Percentiles rank a stretch among this genome's conserved stretches.
Evolutionary conservation across 1,140 invertebrate genomes (phyloP).

Genomic region (Intoshia linei): DNA sequence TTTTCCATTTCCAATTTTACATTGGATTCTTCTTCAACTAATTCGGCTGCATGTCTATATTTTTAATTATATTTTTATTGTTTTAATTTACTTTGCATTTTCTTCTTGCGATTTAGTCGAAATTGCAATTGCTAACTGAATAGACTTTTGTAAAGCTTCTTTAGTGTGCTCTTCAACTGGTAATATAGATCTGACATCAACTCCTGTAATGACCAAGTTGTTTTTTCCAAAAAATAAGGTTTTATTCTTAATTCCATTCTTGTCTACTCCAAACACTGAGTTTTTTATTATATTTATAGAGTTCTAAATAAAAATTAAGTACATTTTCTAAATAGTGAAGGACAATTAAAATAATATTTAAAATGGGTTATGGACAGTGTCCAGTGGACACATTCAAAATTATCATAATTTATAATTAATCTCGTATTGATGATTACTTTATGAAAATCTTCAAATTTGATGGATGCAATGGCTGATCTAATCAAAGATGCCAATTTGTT

Average conservation of each 20-base stretch:
- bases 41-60: no score
- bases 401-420: no score
- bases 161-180: slow-evolving; percentile 27
- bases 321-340: background rate
- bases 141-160: slow-evolving; percentile 26
- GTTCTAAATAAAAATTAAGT: slow-evolving; percentile 13
- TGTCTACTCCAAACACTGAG: slow-evolving; percentile 26
- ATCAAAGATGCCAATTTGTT: slow-evolving; percentile 27
- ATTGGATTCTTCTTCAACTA: no score
- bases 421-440: slow-evolving; percentile 16
- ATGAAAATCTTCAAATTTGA: slow-evolving; percentile 27
- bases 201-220: slow-evolving; percentile 24
- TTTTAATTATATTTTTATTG: no score
- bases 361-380: background rate
- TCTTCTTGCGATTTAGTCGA: slow-evolving; percentile 27
- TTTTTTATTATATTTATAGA: slow-evolving; percentile 25
- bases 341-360: no score
- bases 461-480: slow-evolving; percentile 25
- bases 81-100: slow-evolving; percentile 17
- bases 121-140: slow-evolving; percentile 27
- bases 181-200: slow-evolving; percentile 27
- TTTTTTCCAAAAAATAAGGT: slow-evolving; percentile 24
- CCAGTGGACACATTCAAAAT: background rate
- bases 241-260: slow-evolving; percentile 19
- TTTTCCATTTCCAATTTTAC: no score